These are phyloP conservation scores for Volucella inflata DNA, from an alignment of 2,888 invertebrate species.

Conservation along the genomic window DNA sequence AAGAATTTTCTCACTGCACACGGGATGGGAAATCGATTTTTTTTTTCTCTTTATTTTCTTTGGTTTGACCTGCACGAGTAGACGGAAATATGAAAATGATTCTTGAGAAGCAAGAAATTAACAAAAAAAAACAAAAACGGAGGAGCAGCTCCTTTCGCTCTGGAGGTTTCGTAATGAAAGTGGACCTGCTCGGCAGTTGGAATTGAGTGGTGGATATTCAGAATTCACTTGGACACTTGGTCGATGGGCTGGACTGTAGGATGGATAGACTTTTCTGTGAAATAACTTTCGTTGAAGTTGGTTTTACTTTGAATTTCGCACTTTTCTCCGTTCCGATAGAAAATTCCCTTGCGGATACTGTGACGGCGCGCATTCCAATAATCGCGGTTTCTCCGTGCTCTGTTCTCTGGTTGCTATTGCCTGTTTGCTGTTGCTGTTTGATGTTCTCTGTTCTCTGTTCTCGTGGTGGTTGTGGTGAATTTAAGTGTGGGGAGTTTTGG, in stretches of 20 bases:
- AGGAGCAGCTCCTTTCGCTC: slow-evolving; percentile 23
- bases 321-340: slow-evolving; percentile 65
- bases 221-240: not conserved
- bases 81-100: slow-evolving; percentile 18
- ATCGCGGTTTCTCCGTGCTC: slow-evolving; percentile 54
- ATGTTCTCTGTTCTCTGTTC: slow-evolving; percentile 52
- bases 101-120: not conserved
- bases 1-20: slow-evolving; percentile 35
- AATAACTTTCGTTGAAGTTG: slow-evolving; percentile 24
- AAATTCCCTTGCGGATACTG: slow-evolving; percentile 67
- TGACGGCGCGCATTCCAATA: slow-evolving; percentile 75
- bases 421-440: slow-evolving; percentile 28
- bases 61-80: not conserved
- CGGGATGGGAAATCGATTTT: slow-evolving; percentile 67
- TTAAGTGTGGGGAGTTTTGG: not conserved
- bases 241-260: not conserved
- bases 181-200: not conserved
- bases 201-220: not conserved
- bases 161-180: slow-evolving; percentile 46
- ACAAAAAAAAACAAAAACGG: no score
- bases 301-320: slow-evolving; percentile 61
- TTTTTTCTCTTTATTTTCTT: slow-evolving; percentile 35
- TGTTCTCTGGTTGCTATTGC: slow-evolving; percentile 48
- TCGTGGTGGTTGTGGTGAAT: slow-evolving; percentile 30
- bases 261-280: slow-evolving; percentile 13